Evolutionary conservation across 2,797 vertebrate species (phyloP).

Genomic region (Eidolon dupreanum): DNA sequence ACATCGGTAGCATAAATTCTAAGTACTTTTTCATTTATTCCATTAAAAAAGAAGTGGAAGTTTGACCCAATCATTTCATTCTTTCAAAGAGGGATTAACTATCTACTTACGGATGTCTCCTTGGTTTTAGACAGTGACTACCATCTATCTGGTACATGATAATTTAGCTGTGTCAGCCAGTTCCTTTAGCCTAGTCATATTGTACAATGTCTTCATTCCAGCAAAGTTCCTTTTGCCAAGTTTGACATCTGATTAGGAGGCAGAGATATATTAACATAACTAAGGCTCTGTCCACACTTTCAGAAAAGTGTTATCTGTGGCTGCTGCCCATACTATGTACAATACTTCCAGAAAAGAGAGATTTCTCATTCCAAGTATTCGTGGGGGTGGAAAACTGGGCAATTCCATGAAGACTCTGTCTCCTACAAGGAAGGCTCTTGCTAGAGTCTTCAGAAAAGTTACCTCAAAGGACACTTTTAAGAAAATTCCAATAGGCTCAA

Average conservation of each 20-base stretch:
- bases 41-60: not conserved
- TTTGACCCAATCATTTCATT: constrained; percentile 5
- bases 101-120: not conserved
- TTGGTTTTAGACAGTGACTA: not conserved
- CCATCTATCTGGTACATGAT: not conserved
- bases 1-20: not conserved
- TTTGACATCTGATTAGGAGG: constrained; percentile 60
- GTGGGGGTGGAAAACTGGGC: not conserved
- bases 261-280: constrained; percentile 27
- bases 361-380: constrained; percentile 27
- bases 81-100: not conserved
- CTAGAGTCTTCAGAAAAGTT: not conserved
- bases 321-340: not conserved
- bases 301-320: not conserved
- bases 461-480: not conserved
- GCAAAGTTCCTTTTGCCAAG: constrained; percentile 33
- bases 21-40: not conserved
- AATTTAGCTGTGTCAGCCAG: not conserved
- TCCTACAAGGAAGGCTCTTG: not conserved
- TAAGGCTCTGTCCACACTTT: not conserved
- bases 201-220: constrained; percentile 40
- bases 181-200: not conserved
- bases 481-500: constrained; percentile 38
- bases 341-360: constrained; percentile 13
- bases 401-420: not conserved